Evolutionary conservation across 1,140 invertebrate genomes (phyloP).

Genomic region (Colletes latitarsis): DNA sequence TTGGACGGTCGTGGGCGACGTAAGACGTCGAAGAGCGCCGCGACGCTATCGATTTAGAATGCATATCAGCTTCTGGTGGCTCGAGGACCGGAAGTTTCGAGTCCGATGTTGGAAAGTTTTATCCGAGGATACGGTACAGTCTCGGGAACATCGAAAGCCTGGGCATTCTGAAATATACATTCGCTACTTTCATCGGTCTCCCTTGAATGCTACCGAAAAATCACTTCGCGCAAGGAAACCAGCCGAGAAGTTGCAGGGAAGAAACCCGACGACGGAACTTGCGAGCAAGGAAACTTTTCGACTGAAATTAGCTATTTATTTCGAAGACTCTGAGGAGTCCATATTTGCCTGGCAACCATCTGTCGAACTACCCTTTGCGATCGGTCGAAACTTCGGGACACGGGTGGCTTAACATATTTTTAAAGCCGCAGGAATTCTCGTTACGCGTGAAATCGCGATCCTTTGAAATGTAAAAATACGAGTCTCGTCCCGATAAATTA

Average conservation of each 20-base stretch:
- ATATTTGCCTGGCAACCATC: background rate
- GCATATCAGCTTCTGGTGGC: background rate
- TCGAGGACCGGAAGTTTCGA: background rate
- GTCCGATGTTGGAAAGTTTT: conserved; percentile 4
- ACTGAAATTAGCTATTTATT: background rate
- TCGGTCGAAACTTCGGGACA: too few relatives aligned
- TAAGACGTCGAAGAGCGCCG: background rate
- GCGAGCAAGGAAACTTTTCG: background rate
- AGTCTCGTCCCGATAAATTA: too few relatives aligned
- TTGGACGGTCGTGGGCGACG: too few relatives aligned
- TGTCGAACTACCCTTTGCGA: too few relatives aligned
- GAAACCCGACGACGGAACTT: background rate
- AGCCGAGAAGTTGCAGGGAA: background rate
- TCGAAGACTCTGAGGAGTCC: background rate
- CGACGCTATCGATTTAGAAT: conserved; percentile 9
- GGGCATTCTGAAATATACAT: background rate
- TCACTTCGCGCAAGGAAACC: conserved; percentile 2
- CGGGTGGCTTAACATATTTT: too few relatives aligned
- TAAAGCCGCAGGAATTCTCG: too few relatives aligned
- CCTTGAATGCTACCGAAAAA: background rate
- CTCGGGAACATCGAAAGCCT: background rate
- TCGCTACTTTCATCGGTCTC: background rate
- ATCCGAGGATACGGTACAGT: background rate
- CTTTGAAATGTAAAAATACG: too few relatives aligned
- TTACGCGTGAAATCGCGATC: too few relatives aligned